Conservation (phyloP, 1,140 invertebrate genomes). For the Zaprionus taronus region DNA sequence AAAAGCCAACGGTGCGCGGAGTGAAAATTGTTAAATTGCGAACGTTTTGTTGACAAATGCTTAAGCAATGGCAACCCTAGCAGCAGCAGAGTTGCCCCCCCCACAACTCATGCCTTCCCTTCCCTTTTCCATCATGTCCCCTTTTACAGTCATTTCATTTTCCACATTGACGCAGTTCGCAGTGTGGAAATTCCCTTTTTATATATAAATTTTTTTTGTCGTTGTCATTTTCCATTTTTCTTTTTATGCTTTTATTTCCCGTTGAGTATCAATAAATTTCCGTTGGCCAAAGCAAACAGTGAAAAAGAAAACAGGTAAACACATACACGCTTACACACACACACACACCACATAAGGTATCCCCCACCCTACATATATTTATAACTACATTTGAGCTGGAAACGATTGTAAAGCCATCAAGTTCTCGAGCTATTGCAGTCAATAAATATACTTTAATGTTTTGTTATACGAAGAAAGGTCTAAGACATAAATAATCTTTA, state of each 20-base stretch:
- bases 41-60: slow-evolving; percentile 67
- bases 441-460: slow-evolving; percentile 18
- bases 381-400: slow-evolving; percentile 26
- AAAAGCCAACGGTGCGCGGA: slow-evolving; percentile 33
- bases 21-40: slow-evolving; percentile 45
- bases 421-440: slow-evolving; percentile 21
- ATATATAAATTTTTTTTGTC: slow-evolving; percentile 25
- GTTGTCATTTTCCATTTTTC: slow-evolving; percentile 43
- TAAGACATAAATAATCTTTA: not conserved
- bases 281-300: slow-evolving; percentile 55
- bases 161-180: slow-evolving; percentile 1
- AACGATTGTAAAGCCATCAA: slow-evolving; percentile 34
- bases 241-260: slow-evolving; percentile 52
- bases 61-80: slow-evolving; percentile 17
- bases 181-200: slow-evolving; percentile 3
- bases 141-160: not conserved
- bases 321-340: not conserved
- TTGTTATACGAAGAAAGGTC: not conserved
- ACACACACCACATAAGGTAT: not conserved
- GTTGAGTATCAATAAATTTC: slow-evolving; percentile 75
- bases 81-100: not conserved
- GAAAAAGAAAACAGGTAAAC: slow-evolving; percentile 39
- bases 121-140: not conserved
- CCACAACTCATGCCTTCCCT: not conserved
- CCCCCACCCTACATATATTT: not conserved